Conservation (phyloP, 2,797 vertebrate species). For the Rhadinocentrus ornatus region DNA sequence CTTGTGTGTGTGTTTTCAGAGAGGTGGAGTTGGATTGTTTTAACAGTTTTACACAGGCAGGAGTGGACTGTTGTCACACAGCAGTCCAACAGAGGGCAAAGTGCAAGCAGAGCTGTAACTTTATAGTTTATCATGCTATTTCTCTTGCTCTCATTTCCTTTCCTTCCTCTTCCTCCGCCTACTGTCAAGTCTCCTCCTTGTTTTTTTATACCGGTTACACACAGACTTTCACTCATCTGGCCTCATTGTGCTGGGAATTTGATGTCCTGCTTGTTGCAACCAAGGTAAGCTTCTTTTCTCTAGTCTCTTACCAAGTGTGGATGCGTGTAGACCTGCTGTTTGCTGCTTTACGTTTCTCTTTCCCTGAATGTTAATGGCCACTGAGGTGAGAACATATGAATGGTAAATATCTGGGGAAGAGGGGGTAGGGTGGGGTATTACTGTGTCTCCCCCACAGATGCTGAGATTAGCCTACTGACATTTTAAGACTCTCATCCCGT, state of each 20-base stretch:
- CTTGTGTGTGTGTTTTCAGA: conserved; percentile 5
- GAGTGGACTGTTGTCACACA: conserved; percentile 49
- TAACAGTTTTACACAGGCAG: conserved; percentile 2
- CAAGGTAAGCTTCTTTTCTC: conserved; percentile 58
- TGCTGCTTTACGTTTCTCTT: conserved; percentile 4
- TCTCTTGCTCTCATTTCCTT: conserved; percentile 41
- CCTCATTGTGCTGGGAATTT: conserved; percentile 35
- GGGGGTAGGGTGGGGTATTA: conserved; percentile 15
- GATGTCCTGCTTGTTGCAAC: conserved; percentile 25
- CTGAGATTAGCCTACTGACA: conserved; percentile 57
- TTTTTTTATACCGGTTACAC: conserved; percentile 40
- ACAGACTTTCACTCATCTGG: conserved; percentile 62
- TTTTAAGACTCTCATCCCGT: conserved; percentile 43
- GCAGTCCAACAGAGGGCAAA: conserved; percentile 74
- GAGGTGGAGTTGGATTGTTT: not conserved
- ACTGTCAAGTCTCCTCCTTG: conserved; percentile 68
- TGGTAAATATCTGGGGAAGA: conserved; percentile 22
- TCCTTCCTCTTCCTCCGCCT: conserved; percentile 51
- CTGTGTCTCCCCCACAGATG: conserved; percentile 28
- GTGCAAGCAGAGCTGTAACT: conserved; percentile 59
- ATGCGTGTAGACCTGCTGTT: conserved; percentile 17
- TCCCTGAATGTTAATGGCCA: not conserved
- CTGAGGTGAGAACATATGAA: conserved; percentile 32
- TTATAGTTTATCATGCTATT: conserved; percentile 46
- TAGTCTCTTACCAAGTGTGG: conserved; percentile 20